These are phyloP conservation scores for Taphrorychus bicolor DNA, from an alignment of 2,888 invertebrate species.

Conservation along the genomic window DNA sequence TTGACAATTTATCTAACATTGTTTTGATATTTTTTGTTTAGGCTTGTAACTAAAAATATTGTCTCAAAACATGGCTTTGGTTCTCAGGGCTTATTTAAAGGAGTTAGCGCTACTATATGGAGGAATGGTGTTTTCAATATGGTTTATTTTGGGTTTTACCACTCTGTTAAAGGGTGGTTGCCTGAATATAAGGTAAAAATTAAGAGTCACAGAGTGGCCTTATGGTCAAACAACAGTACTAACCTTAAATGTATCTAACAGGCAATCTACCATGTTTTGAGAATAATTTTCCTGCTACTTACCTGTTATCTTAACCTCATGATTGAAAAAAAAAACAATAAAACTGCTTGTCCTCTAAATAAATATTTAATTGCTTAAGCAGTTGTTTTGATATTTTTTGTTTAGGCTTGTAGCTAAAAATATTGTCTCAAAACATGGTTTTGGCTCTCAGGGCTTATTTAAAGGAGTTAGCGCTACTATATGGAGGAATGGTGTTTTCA, in stretches of 20 bases:
- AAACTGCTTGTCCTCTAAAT: too few species aligned
- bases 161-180: slow-evolving; percentile 81
- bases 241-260: neutral
- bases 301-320: neutral
- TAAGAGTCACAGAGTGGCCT: neutral
- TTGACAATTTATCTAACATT: neutral
- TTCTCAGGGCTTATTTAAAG: slow-evolving; percentile 82
- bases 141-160: slow-evolving; percentile 95
- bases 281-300: neutral
- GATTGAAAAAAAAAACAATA: neutral
- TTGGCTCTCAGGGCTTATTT: slow-evolving; percentile 82
- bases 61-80: slow-evolving; percentile 80
- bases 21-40: slow-evolving; percentile 12
- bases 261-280: neutral
- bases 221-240: neutral
- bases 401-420: slow-evolving; percentile 74
- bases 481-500: slow-evolving; percentile 88
- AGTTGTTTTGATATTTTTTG: too few species aligned
- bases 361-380: too few species aligned
- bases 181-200: slow-evolving; percentile 69
- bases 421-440: slow-evolving; percentile 78
- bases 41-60: slow-evolving; percentile 81
- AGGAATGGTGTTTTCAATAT: slow-evolving; percentile 92
- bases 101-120: slow-evolving; percentile 86
- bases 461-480: slow-evolving; percentile 91